Evolutionary conservation across 2,113 vertebrate genomes (phyloP), one percentile per base, ranked within the genome.

Genomic region (Cyprinus carpio): DNA sequence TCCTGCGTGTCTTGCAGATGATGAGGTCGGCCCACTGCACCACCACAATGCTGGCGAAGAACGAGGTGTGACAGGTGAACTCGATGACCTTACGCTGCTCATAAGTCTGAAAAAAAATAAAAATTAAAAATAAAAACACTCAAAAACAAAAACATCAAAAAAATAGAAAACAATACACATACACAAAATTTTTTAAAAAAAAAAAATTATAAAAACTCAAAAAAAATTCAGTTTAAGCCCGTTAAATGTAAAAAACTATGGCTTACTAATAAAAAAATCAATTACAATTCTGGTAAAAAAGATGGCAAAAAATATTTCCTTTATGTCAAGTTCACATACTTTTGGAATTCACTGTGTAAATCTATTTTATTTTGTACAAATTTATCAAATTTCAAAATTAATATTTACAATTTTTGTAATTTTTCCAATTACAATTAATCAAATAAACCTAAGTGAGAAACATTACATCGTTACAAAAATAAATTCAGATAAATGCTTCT

Each of bases 21-120:
- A 98, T 95, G n/a, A 98, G 94, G 88, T 98, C 96, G 0, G 97
- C 96, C 97, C 97, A 98, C 80, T 98, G 97, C 65, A 98, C 96
- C 0, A 98, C 95, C 86, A 98, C 97, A 7, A 98, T 97, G 94
- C 97, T 98, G 92, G 74, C 87, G 11, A 98, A 98, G 93, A 98
- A 98, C 37, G 96, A 94, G 0, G 97, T 98, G 93, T 98, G 97
- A 91, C 97, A 98, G 0, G 96, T 98, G 92, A 97, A 98, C 90
- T 98, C 97, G 27, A 98, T 88, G 83, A 98, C 95, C 92, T 98
- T 98, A 27, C 97, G 94, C 92, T 98, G 97, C 92, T 98, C 97
- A 0, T 98, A 98, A 3, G 97, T 97, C 97, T 98, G 93, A 81
- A 75, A 83, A 37, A 40, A n/a, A n/a, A n/a, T n/a, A n/a, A n/a